Conservation (phyloP, 1,140 invertebrate genomes). For the Diplogasteroides magnus region DNA sequence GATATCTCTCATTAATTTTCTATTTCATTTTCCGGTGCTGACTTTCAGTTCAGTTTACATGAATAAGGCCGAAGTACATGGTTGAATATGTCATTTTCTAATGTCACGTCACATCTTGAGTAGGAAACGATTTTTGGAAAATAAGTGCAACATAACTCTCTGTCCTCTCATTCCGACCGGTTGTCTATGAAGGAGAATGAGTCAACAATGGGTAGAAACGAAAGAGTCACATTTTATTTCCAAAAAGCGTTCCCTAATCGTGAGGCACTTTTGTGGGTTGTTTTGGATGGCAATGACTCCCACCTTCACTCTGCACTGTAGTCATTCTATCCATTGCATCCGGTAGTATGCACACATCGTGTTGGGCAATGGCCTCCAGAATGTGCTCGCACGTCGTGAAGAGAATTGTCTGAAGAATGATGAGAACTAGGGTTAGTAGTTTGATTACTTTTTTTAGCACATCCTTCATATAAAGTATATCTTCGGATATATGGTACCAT, state of each 20-base stretch:
- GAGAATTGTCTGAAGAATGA: constrained; percentile 70
- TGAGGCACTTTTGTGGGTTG: constrained; percentile 1
- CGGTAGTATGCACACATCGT: constrained; percentile 61
- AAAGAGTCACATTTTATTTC: too few species aligned
- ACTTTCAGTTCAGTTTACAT: too few species aligned
- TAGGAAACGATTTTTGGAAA: too few species aligned
- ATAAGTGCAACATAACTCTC: too few species aligned
- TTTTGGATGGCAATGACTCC: neutral
- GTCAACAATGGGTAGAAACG: too few species aligned
- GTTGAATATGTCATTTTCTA: too few species aligned
- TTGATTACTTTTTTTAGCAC: constrained; percentile 21
- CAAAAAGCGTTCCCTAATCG: too few species aligned
- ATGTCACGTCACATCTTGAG: too few species aligned
- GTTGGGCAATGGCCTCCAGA: constrained; percentile 68
- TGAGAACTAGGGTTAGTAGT: neutral
- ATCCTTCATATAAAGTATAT: neutral
- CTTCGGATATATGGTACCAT: neutral
- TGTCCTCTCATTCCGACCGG: too few species aligned
- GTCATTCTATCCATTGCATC: constrained; percentile 5
- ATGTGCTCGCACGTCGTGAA: constrained; percentile 73
- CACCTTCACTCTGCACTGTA: neutral
- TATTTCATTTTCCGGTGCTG: too few species aligned
- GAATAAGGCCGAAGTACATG: constrained; percentile 12
- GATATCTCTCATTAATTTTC: too few species aligned
- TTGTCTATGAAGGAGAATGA: too few species aligned